Base-by-base conservation (phyloP, 2,797 vertebrate species). In the Masticophis lateralis region DNA sequence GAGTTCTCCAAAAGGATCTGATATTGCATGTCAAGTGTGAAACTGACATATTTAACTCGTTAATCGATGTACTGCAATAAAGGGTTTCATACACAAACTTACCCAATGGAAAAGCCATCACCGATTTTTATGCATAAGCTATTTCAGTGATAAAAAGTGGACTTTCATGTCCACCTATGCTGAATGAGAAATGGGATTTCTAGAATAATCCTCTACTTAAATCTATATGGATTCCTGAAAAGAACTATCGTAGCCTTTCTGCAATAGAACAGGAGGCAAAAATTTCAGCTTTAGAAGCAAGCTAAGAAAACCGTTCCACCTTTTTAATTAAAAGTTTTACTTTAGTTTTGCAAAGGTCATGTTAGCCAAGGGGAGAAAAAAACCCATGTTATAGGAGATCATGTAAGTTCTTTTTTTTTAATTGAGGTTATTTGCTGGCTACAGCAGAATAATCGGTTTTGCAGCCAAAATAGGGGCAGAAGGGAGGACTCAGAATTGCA, bases 271-370 rank as follows among this genome's bases (percentile, higher is more conserved):
- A 94, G 22, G 91, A n/a, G 92, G 92, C 96, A 90, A 96, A 95
- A 96, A 96, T 88, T 96, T 53, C 47, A 91, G 25, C 66, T 93
- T 95, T 96, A 94, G 93, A 95, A 88, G 66, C 59, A 96, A 94
- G 95, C 14, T 9, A 95, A 91, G 5, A 95, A 95, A 97, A 94
- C 95, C 95, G 90, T 63, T 83, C 94, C 43, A 63, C 12, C 87
- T 95, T 96, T 97, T 98, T 97, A 98, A 97, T 98, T 97, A 97
- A 96, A 96, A 97, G 94, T 96, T 97, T 96, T 96, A 96, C 94
- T 94, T 96, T 94, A 91, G 90, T 95, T 97, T 96, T 95, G 90
- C 91, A 97, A 98, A 97, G 96, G 96, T 97, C 96, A 97, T 93
- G 96, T 96, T 97, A 97, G 95, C 96, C 95, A 97, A 95, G 93